Conservation (phyloP, 1,140 invertebrate genomes). For the Camponotus pennsylvanicus region DNA sequence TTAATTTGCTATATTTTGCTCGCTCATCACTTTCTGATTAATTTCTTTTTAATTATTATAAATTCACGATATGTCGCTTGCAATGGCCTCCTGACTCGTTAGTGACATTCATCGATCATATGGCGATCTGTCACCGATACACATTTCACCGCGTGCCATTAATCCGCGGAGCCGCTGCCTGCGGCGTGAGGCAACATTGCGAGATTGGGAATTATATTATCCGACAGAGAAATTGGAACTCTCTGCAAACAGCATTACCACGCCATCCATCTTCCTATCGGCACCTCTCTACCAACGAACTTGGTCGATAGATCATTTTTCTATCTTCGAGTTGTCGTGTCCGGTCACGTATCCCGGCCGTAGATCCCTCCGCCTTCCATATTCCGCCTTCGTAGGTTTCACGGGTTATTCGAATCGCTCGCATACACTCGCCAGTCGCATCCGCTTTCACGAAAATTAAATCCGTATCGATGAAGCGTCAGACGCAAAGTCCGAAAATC, state of each 20-base stretch:
- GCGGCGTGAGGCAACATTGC: constrained; percentile 46
- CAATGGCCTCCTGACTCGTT: constrained; percentile 7
- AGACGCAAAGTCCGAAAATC: constrained; percentile 47
- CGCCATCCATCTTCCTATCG: constrained; percentile 71
- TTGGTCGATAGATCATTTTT: constrained; percentile 64
- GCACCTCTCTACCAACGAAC: constrained; percentile 51
- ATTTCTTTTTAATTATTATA: neutral
- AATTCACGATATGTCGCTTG: neutral
- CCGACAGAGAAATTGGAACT: constrained; percentile 56
- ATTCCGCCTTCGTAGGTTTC: constrained; percentile 29
- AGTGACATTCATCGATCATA: constrained; percentile 46
- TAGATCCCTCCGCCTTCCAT: constrained; percentile 20
- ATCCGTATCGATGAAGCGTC: constrained; percentile 73
- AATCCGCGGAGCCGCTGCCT: constrained; percentile 55
- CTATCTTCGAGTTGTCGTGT: constrained; percentile 61
- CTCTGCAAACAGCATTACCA: constrained; percentile 62
- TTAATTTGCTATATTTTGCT: neutral
- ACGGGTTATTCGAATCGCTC: constrained; percentile 36
- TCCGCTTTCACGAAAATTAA: constrained; percentile 77
- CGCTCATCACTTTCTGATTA: neutral
- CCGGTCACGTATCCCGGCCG: constrained; percentile 48
- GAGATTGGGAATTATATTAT: constrained; percentile 63
- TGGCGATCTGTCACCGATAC: constrained; percentile 31
- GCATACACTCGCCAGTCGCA: constrained; percentile 22
- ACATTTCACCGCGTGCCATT: constrained; percentile 49